Percentiles rank a stretch among this genome's conserved stretches.
Evolutionary conservation across 64 coral and sea anemone genomes (phyloP).

Genomic region (Montipora efflorescens): DNA sequence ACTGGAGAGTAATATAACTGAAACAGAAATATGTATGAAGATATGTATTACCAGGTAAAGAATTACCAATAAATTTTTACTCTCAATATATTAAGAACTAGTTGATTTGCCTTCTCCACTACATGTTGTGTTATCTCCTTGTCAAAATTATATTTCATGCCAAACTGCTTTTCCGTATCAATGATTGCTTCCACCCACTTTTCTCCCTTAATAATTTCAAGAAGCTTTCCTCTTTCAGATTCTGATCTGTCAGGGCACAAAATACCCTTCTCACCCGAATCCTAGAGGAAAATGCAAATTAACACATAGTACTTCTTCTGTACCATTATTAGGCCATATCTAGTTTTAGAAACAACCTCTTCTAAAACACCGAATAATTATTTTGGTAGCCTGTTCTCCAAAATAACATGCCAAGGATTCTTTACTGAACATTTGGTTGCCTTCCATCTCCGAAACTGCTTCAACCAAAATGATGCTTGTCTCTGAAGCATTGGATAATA

Average conservation of each 20-base stretch:
- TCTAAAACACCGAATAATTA: constrained; percentile 11
- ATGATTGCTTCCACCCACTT: constrained; percentile 14
- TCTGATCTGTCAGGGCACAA: constrained; percentile 8
- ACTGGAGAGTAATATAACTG: too few species aligned
- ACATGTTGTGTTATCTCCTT: constrained; percentile 39
- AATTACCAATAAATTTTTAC: not conserved
- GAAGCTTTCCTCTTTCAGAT: not conserved
- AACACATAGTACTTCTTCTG: constrained; percentile 19
- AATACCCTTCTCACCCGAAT: constrained; percentile 22
- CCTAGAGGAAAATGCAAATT: not conserved
- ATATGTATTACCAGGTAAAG: not conserved
- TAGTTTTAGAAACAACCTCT: not conserved
- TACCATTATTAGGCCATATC: not conserved
- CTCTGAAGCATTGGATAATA: constrained; percentile 4
- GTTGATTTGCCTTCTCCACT: not conserved
- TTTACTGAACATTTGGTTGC: constrained; percentile 27
- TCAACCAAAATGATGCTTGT: not conserved
- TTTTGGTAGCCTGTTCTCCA: not conserved
- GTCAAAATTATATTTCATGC: constrained; percentile 6
- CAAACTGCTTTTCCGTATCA: constrained; percentile 41
- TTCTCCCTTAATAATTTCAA: not conserved
- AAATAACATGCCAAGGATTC: constrained; percentile 39
- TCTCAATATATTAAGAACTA: not conserved
- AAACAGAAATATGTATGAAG: not conserved
- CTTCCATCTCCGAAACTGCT: constrained; percentile 34